A percentile compares a stretch with the other conserved stretches of the same genome.
phyloP scores from a whole-genome alignment of 2,888 invertebrate species.

The Dynastes hyllus region DNA sequence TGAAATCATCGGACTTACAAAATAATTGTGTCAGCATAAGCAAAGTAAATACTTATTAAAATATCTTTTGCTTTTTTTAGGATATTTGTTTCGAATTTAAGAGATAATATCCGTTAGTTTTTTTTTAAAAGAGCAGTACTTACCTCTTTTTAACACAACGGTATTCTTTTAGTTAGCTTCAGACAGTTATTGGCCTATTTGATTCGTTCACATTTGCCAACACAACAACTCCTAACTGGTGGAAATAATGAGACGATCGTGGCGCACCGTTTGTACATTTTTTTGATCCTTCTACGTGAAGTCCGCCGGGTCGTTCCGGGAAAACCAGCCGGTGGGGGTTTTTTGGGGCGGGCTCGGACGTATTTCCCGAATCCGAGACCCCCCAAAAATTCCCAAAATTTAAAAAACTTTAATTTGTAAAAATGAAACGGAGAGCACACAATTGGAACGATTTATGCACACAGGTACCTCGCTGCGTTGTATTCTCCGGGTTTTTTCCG shows the following conservation, averaged over 20 bases:
- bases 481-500: neutral
- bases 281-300: constrained; percentile 3
- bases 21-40: no score
- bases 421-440: constrained; percentile 47
- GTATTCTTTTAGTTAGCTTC: constrained; percentile 2
- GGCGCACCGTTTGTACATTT: constrained; percentile 37
- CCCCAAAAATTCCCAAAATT: constrained; percentile 57
- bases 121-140: neutral
- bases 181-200: constrained; percentile 32
- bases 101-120: neutral
- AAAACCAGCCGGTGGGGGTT: constrained; percentile 48
- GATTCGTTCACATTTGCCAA: constrained; percentile 39
- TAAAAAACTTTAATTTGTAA: constrained; percentile 58
- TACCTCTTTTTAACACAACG: neutral
- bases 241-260: constrained; percentile 38
- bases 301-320: constrained; percentile 42
- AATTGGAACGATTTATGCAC: constrained; percentile 45
- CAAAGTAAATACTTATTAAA: no score
- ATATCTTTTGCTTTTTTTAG: neutral
- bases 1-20: no score
- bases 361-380: constrained; percentile 58
- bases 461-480: neutral
- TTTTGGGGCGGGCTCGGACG: constrained; percentile 53
- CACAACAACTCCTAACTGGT: constrained; percentile 22
- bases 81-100: neutral